Percentiles rank a stretch among this genome's conserved stretches.
phyloP scores from a whole-genome alignment of 2,113 vertebrate genomes.

The Muntiacus reevesi region DNA sequence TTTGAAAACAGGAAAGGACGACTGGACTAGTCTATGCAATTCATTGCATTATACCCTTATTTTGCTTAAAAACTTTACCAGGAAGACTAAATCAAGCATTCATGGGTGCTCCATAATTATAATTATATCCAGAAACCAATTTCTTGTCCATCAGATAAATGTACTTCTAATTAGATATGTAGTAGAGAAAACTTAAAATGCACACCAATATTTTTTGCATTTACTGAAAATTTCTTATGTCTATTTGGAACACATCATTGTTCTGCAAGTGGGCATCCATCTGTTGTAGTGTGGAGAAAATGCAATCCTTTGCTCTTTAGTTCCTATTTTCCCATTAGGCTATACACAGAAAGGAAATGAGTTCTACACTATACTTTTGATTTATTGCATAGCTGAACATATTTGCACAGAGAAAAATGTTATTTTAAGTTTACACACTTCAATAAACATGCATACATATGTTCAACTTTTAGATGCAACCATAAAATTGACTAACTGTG shows the following conservation, averaged over 20 bases:
- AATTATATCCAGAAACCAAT: not conserved
- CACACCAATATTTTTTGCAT: not conserved
- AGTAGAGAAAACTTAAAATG: not conserved
- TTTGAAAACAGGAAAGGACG: not conserved
- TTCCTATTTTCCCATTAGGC: slow-evolving; percentile 66
- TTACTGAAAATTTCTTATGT: slow-evolving; percentile 15
- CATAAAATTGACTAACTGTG: slow-evolving; percentile 45
- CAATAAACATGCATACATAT: slow-evolving; percentile 60
- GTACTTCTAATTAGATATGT: not conserved
- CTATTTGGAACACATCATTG: slow-evolving; percentile 29
- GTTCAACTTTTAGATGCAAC: slow-evolving; percentile 56
- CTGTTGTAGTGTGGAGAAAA: not conserved
- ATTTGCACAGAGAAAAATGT: slow-evolving; percentile 66
- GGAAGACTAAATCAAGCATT: not conserved
- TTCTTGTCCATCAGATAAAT: not conserved
- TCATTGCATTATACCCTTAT: not conserved
- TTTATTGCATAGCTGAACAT: slow-evolving; percentile 64
- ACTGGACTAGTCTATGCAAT: not conserved
- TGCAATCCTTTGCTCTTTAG: slow-evolving; percentile 35
- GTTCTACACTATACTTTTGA: slow-evolving; percentile 55
- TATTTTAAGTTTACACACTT: slow-evolving; percentile 73
- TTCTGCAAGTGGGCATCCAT: slow-evolving; percentile 62
- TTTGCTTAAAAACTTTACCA: not conserved
- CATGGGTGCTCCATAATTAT: not conserved
- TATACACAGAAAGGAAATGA: slow-evolving; percentile 69